phyloP scores from a whole-genome alignment of 2,888 invertebrate species.

The Ectemnius lituratus region DNA sequence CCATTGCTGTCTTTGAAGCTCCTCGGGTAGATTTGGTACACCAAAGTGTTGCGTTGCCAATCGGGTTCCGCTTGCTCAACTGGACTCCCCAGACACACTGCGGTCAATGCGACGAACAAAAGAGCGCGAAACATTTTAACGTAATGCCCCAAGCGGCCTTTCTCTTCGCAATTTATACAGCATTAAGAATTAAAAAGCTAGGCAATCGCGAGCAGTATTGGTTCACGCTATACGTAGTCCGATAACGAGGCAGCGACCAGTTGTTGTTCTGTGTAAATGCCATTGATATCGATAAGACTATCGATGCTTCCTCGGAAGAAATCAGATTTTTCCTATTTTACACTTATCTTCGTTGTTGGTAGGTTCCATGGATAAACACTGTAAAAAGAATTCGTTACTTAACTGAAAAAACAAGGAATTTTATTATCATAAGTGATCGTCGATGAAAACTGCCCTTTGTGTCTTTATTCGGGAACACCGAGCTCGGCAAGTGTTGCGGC shows the following conservation, averaged over 20 bases:
- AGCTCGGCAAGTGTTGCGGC: no score
- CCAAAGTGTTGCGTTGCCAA: conserved; percentile 90
- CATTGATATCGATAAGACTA: not conserved
- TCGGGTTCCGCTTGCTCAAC: conserved; percentile 72
- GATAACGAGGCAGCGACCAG: not conserved
- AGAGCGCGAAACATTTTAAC: conserved; percentile 16
- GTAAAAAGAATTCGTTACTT: no score
- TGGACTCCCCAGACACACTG: not conserved
- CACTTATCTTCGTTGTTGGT: no score
- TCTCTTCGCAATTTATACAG: not conserved
- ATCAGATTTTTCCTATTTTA: no score
- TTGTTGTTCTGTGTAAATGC: not conserved
- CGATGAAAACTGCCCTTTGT: no score
- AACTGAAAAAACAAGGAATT: no score
- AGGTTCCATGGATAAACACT: no score
- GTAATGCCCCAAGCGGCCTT: not conserved
- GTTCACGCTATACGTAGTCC: not conserved
- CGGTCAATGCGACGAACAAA: conserved; percentile 11
- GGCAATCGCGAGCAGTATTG: not conserved
- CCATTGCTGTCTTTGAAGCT: conserved; percentile 91
- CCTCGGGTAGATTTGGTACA: conserved; percentile 93
- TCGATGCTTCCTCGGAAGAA: not conserved
- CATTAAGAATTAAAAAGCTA: not conserved
- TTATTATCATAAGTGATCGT: no score
- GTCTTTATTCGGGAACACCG: no score